These are phyloP conservation scores for Danio kyathit DNA, from an alignment of 2,797 vertebrate genomes.

Conservation along the genomic window DNA sequence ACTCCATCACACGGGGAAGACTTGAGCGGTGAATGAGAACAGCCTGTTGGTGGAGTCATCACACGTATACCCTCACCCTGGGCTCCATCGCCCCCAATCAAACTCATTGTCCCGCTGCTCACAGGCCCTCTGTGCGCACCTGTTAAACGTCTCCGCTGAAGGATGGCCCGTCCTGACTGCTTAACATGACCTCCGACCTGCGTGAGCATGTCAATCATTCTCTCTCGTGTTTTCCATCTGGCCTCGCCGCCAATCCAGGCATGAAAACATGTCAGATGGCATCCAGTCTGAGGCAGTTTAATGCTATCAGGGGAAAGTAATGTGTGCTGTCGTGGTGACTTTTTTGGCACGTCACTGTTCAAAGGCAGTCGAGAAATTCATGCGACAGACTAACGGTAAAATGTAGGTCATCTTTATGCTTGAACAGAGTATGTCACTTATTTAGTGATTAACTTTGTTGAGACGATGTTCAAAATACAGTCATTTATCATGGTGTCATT, in stretches of 20 bases:
- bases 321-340: slow-evolving; percentile 16
- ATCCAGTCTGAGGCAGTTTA: slow-evolving; percentile 43
- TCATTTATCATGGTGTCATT: too few species aligned
- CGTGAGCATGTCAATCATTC: slow-evolving; percentile 44
- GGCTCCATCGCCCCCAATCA: slow-evolving; percentile 57
- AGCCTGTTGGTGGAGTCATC: slow-evolving; percentile 56
- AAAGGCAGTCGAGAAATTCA: not conserved
- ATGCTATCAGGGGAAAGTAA: slow-evolving; percentile 47
- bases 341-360: slow-evolving; percentile 32
- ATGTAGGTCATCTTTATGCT: not conserved
- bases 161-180: slow-evolving; percentile 53
- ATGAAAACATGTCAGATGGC: slow-evolving; percentile 45
- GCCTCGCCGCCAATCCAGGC: slow-evolving; percentile 22
- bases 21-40: slow-evolving; percentile 53
- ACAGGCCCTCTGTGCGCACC: slow-evolving; percentile 45
- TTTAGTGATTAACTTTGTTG: slow-evolving; percentile 1
- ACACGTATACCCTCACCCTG: slow-evolving; percentile 46
- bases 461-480: not conserved
- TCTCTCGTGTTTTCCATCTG: slow-evolving; percentile 49
- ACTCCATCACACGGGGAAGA: slow-evolving; percentile 42
- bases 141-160: slow-evolving; percentile 48
- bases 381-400: not conserved
- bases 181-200: slow-evolving; percentile 56
- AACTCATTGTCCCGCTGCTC: slow-evolving; percentile 59
- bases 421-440: slow-evolving; percentile 6